Conservation (phyloP, 1,140 invertebrate species). For the Yoshiicerus persimilis region DNA sequence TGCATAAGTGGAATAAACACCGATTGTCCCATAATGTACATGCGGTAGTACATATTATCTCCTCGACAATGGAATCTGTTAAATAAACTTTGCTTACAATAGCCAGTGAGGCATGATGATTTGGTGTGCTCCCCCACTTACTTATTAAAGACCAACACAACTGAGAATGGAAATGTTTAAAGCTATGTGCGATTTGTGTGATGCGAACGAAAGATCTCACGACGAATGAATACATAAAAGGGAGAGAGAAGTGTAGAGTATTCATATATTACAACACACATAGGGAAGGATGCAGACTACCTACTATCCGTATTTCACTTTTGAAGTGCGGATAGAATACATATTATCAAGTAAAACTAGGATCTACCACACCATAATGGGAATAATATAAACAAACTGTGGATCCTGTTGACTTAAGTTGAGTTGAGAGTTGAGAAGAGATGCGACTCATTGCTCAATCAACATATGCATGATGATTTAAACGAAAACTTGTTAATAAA, state of each 20-base stretch:
- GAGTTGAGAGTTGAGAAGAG: not conserved
- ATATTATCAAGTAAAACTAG: too few species aligned
- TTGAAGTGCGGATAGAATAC: too few species aligned
- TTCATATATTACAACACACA: not conserved
- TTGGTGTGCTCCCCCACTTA: not conserved
- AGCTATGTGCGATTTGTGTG: not conserved
- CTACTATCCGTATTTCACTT: too few species aligned
- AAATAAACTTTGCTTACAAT: not conserved
- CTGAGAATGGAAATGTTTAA: not conserved
- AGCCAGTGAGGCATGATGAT: not conserved
- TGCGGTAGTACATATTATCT: not conserved
- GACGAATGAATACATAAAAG: not conserved
- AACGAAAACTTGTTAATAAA: conserved; percentile 18
- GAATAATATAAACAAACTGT: conserved; percentile 6
- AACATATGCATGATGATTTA: conserved; percentile 15
- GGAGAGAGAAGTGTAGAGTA: not conserved
- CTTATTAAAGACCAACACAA: not conserved
- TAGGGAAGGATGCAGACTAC: too few species aligned
- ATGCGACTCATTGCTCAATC: not conserved
- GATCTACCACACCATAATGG: not conserved
- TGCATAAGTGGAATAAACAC: not conserved
- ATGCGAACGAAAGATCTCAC: not conserved
- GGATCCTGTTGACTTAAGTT: conserved; percentile 15
- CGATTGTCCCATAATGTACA: not conserved
- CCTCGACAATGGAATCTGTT: not conserved